phyloP scores from a whole-genome alignment of 2,113 vertebrate species.

The Potamarius usumacintae region DNA sequence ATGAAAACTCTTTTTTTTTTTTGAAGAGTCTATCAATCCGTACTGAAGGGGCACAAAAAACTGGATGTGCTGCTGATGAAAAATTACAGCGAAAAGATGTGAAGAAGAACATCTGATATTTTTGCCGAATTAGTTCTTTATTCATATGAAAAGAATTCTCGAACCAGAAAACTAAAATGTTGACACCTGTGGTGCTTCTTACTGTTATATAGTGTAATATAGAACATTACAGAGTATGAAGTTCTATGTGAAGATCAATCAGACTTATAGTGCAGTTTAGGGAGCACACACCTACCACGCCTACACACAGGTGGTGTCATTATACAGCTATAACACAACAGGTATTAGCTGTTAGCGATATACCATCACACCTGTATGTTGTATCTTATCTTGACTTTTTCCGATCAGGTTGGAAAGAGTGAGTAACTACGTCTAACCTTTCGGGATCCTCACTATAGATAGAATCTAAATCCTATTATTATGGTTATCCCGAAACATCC shows the following conservation, averaged over 20 bases:
- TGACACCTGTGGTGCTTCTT: background rate
- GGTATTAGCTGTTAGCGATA: background rate
- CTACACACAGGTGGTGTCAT: background rate
- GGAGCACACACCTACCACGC: background rate
- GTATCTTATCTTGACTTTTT: slow-evolving; percentile 66
- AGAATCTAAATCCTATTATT: slow-evolving; percentile 82
- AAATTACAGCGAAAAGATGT: background rate
- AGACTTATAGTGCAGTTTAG: background rate
- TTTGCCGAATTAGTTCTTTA: background rate
- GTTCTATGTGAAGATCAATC: background rate
- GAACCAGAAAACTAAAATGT: background rate
- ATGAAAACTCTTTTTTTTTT: background rate
- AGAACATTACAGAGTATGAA: background rate
- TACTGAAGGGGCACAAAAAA: background rate
- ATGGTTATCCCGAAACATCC: slow-evolving; percentile 82
- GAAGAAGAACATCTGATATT: background rate
- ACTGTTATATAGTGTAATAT: background rate
- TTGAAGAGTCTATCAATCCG: background rate
- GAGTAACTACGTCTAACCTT: slow-evolving; percentile 78
- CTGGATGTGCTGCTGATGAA: background rate
- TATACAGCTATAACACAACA: background rate
- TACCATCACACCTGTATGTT: slow-evolving; percentile 36
- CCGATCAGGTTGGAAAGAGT: slow-evolving; percentile 72
- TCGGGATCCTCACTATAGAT: slow-evolving; percentile 77
- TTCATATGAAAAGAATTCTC: background rate